Base-by-base conservation (phyloP, 2,888 invertebrate genomes). In the Leptinotarsa tumamoca region DNA sequence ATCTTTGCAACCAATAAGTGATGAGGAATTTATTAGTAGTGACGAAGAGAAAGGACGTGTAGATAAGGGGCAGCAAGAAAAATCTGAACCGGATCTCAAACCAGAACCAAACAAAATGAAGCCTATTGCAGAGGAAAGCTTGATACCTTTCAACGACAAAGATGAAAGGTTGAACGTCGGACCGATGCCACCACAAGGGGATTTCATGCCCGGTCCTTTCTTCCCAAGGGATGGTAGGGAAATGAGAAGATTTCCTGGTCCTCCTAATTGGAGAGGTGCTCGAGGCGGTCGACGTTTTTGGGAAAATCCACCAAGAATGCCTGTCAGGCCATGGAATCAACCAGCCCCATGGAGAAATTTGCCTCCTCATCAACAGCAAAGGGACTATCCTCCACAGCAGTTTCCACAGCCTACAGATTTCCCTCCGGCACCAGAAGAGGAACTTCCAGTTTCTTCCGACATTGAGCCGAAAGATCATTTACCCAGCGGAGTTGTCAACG, bases 261-360 rank as follows among this genome's bases (percentile, higher is more conserved):
- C 75, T n/a, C 66, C 72, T 23, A 76, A 61, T 51, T 78, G 80
- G 77, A 70, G 80, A 21, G 78, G 77, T 17, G 79, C 76, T 73
- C 73, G 80, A 79, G 72, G 85, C 89, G 17, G 82, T 92, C 27
- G 91, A 92, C 90, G 90, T 18, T 66, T 68, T 27, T 80, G 78
- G 80, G 78, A 76, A 5, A 76, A 67, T 18, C 77, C 70, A 70
- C 76, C 78, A 1, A 73, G 75, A 49, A 63, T 67, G 68, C 63
- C 77, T 2, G 70, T 49, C 4, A 68, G 77, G 77, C 68, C 80
- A 68, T 76, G 79, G 79, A 78, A 74, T 49, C 67, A 68, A 10
- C n/a, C 72, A 27, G 72, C 68, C n/a, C 68, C 70, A 7, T 78
- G 78, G 78, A 74, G 72, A 49, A 76, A 76, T 51, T 2, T 50